These are phyloP conservation scores for Macquaria australasica DNA, from an alignment of 2,113 vertebrate species.

Conservation along the genomic window DNA sequence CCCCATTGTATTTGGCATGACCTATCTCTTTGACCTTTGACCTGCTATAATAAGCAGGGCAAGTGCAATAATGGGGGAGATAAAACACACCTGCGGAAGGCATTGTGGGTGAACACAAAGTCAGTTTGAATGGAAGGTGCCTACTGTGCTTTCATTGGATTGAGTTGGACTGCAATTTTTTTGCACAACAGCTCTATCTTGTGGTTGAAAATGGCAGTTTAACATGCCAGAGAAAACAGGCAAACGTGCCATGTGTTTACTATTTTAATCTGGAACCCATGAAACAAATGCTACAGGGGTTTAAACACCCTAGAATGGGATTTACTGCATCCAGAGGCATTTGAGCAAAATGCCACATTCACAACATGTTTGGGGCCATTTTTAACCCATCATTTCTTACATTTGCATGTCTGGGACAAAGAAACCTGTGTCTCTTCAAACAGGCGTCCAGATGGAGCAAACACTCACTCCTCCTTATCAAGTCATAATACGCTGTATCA, in stretches of 20 bases:
- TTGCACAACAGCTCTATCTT: constrained; percentile 68
- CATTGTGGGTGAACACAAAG: constrained; percentile 1
- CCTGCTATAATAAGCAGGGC: neutral
- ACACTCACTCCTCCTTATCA: neutral
- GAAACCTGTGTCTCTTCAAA: neutral
- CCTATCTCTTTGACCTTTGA: neutral
- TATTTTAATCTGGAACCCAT: neutral
- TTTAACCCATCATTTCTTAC: neutral
- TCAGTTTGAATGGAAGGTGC: neutral
- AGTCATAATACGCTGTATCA: neutral
- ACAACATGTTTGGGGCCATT: neutral
- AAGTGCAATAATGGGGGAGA: neutral
- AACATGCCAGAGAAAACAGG: neutral
- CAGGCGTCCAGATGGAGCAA: neutral
- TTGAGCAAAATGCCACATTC: neutral
- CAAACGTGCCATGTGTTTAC: neutral
- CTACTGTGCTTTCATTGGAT: neutral
- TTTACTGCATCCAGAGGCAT: neutral
- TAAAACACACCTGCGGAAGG: neutral
- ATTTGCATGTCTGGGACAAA: neutral
- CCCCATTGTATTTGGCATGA: neutral
- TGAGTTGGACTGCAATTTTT: constrained; percentile 7
- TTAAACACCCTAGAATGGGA: neutral
- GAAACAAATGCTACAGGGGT: neutral
- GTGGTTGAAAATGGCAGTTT: constrained; percentile 61